Evolutionary conservation across 1,140 invertebrate species (phyloP).

Genomic region (Caenorhabditis remanei): DNA sequence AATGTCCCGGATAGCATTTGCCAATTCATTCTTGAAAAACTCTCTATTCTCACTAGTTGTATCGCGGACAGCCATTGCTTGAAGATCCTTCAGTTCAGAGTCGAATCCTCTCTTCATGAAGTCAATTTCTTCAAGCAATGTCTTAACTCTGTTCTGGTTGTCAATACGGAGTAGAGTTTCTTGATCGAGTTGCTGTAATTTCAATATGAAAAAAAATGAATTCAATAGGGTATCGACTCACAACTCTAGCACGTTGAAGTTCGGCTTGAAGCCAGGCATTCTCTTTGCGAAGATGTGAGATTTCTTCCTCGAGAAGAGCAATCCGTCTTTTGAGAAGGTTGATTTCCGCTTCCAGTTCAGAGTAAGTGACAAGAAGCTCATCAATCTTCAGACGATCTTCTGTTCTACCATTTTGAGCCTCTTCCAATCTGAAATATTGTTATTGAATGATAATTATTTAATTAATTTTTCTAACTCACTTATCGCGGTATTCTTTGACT

Average conservation of each 20-base stretch:
- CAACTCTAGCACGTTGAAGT: constrained; percentile 69
- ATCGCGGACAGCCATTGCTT: constrained; percentile 79
- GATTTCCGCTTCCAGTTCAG: constrained; percentile 72
- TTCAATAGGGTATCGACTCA: background rate
- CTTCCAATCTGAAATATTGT: constrained; percentile 66
- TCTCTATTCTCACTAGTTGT: constrained; percentile 80
- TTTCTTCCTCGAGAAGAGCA: constrained; percentile 69
- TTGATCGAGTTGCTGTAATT: constrained; percentile 69
- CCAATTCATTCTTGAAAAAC: constrained; percentile 80
- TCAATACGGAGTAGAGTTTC: constrained; percentile 77
- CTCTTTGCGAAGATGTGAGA: constrained; percentile 69
- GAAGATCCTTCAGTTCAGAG: constrained; percentile 79
- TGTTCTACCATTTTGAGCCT: constrained; percentile 67
- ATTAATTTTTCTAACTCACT: constrained; percentile 60
- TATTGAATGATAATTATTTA: too few species aligned
- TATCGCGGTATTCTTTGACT: constrained; percentile 66
- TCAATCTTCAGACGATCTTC: constrained; percentile 69
- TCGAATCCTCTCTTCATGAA: constrained; percentile 70
- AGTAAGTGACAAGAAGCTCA: constrained; percentile 66
- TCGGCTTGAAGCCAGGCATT: constrained; percentile 69
- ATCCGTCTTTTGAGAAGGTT: constrained; percentile 69
- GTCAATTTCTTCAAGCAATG: constrained; percentile 76
- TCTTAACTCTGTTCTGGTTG: constrained; percentile 77
- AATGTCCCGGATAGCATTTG: constrained; percentile 80
- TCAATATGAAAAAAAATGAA: too few species aligned